Evolutionary conservation across 2,888 invertebrate species (phyloP).

Genomic region (Orthonevra nobilis): DNA sequence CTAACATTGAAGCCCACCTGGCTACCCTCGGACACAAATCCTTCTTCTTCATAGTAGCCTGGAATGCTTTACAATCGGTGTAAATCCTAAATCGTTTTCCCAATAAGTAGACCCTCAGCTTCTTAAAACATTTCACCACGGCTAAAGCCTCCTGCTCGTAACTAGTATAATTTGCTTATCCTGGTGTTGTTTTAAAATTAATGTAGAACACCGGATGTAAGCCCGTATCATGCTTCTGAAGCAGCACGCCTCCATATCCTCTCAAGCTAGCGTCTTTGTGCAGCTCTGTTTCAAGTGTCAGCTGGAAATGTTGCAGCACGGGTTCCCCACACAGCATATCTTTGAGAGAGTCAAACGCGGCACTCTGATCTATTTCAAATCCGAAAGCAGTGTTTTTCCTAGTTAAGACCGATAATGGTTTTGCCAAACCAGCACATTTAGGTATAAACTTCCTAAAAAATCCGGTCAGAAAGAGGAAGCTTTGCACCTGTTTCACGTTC

Average conservation of each 20-base stretch:
- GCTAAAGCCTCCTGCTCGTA: slow-evolving; percentile 75
- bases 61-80: too few species aligned
- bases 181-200: slow-evolving; percentile 72
- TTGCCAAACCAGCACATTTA: not conserved
- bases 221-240: slow-evolving; percentile 62
- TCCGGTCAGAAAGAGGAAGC: slow-evolving; percentile 69
- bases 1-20: slow-evolving; percentile 70
- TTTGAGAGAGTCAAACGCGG: not conserved
- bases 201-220: slow-evolving; percentile 72
- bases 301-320: slow-evolving; percentile 73
- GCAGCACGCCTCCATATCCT: slow-evolving; percentile 72
- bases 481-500: too few species aligned
- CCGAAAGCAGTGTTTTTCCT: not conserved
- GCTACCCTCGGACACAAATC: slow-evolving; percentile 72
- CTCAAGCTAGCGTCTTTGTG: slow-evolving; percentile 73
- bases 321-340: slow-evolving; percentile 30
- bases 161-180: slow-evolving; percentile 72
- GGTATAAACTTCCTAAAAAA: not conserved
- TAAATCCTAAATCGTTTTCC: slow-evolving; percentile 37
- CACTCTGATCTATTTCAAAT: not conserved
- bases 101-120: slow-evolving; percentile 73
- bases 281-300: slow-evolving; percentile 68
- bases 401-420: not conserved
- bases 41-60: slow-evolving; percentile 72
- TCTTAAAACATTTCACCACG: slow-evolving; percentile 71